phyloP scores from a whole-genome alignment of 1,140 invertebrate species.

The Nixonia krombeini region DNA sequence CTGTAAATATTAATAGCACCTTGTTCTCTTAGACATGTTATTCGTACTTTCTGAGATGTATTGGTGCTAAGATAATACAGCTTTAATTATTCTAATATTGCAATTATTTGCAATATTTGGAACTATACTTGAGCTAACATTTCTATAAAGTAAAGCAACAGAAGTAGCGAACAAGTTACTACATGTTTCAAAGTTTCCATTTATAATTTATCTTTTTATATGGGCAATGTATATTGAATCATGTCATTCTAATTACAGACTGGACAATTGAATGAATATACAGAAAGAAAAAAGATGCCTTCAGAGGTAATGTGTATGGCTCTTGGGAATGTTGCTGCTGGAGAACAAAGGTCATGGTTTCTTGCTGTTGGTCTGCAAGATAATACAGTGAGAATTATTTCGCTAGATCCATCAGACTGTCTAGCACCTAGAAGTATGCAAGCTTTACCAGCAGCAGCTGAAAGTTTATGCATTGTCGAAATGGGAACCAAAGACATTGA shows the following conservation, averaged over 20 bases:
- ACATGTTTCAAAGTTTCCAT: neutral
- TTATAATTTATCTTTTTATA: neutral
- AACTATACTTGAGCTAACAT: slow-evolving; percentile 4
- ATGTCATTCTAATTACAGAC: too few relatives aligned
- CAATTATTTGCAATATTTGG: slow-evolving; percentile 4
- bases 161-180: neutral
- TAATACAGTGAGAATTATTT: slow-evolving; percentile 98
- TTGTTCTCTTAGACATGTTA: slow-evolving; percentile 57
- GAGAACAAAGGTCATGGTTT: slow-evolving; percentile 96
- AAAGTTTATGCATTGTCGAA: slow-evolving; percentile 97
- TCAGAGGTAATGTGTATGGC: slow-evolving; percentile 99
- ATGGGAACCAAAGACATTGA: slow-evolving; percentile 78
- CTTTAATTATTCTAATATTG: slow-evolving; percentile 30
- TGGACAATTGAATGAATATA: slow-evolving; percentile 98
- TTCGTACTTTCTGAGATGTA: slow-evolving; percentile 56
- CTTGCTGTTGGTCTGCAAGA: slow-evolving; percentile 97
- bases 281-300: slow-evolving; percentile 96
- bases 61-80: slow-evolving; percentile 53
- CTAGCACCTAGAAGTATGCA: slow-evolving; percentile 95
- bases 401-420: slow-evolving; percentile 95
- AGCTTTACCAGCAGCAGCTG: slow-evolving; percentile 94
- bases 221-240: too few relatives aligned
- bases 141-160: neutral
- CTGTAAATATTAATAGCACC: slow-evolving; percentile 31
- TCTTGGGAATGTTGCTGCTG: slow-evolving; percentile 92